phyloP scores from a whole-genome alignment of 2,113 vertebrate genomes.

The Glaucomys volans region DNA sequence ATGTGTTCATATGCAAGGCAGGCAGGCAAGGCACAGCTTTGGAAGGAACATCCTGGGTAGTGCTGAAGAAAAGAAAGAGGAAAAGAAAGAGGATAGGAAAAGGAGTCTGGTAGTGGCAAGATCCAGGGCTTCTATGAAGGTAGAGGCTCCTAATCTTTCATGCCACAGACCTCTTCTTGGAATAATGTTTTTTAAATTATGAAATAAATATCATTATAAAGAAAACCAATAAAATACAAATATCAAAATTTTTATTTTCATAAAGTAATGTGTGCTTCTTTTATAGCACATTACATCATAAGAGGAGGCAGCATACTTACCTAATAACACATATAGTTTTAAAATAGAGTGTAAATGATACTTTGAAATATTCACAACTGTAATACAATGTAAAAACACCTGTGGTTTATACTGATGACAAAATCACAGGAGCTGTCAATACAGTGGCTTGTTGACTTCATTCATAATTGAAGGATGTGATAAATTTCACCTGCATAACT shows the following conservation, averaged over 20 bases:
- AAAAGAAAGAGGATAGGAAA: background rate
- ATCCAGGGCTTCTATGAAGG: background rate
- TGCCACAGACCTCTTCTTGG: background rate
- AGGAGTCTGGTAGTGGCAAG: background rate
- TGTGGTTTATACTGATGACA: constrained; percentile 31
- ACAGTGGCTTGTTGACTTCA: background rate
- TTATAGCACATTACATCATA: background rate
- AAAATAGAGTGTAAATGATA: constrained; percentile 4
- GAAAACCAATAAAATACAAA: background rate
- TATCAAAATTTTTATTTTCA: background rate
- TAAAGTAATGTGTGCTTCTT: background rate
- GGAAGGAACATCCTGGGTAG: background rate
- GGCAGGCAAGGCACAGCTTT: background rate
- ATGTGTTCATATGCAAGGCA: background rate
- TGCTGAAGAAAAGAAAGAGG: background rate
- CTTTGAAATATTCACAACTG: constrained; percentile 37
- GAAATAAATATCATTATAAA: constrained; percentile 4
- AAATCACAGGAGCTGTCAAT: background rate
- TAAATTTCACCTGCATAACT: constrained; percentile 13
- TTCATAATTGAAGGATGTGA: background rate
- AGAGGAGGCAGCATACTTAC: background rate
- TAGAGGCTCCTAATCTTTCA: background rate
- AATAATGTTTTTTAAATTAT: constrained; percentile 26
- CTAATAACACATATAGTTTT: constrained; percentile 10
- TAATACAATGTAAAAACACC: background rate